Conservation (phyloP, 2,888 invertebrate genomes). For the Lithophane leautieri region DNA sequence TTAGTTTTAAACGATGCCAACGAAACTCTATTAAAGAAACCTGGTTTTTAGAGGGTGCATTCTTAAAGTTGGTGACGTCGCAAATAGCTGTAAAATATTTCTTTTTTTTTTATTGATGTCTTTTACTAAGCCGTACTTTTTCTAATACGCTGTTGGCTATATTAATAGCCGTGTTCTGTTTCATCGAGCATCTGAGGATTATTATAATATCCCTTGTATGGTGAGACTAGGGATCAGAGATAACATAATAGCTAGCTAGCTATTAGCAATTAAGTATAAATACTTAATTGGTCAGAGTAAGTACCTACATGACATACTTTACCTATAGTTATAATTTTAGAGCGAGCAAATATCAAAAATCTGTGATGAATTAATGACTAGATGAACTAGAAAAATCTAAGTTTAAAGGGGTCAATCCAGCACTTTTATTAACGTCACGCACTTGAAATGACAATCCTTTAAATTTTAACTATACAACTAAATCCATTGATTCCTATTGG, state of each 20-base stretch:
- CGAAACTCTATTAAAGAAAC: not conserved
- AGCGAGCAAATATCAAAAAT: not conserved
- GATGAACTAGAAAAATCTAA: not conserved
- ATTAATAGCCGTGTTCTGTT: not conserved
- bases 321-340: not conserved
- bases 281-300: too few relatives aligned
- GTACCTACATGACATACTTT: too few relatives aligned
- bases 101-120: too few relatives aligned
- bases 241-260: not conserved
- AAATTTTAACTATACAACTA: not conserved
- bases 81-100: too few relatives aligned
- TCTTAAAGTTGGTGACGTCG: too few relatives aligned
- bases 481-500: not conserved
- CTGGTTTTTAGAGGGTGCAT: too few relatives aligned
- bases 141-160: too few relatives aligned
- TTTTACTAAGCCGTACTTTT: too few relatives aligned
- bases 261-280: too few relatives aligned
- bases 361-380: not conserved
- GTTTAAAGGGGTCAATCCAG: too few relatives aligned
- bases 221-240: too few relatives aligned
- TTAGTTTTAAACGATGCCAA: not conserved
- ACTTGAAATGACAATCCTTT: not conserved
- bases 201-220: not conserved
- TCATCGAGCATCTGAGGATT: not conserved
- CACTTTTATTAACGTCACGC: too few relatives aligned